Percentiles rank a stretch among this genome's conserved stretches.
phyloP scores from a whole-genome alignment of 64 coral and sea anemone species.

The Anthopleura sola region DNA sequence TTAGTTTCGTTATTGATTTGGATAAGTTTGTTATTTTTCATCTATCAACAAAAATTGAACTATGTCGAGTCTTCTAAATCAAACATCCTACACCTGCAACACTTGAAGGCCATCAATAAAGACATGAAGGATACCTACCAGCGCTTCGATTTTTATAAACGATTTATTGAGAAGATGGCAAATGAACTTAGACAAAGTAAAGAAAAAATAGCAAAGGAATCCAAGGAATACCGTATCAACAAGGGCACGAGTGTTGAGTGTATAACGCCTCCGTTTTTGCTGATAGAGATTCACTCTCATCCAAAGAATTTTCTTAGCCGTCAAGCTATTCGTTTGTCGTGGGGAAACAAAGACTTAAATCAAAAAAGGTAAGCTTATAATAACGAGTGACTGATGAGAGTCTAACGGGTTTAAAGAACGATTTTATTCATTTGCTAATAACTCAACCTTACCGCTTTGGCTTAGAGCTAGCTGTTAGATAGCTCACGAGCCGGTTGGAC shows the following conservation, averaged over 20 bases:
- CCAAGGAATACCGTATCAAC: not conserved
- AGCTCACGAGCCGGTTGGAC: no score
- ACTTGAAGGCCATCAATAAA: not conserved
- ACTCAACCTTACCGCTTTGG: no score
- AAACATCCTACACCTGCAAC: not conserved
- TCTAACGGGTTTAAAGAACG: no score
- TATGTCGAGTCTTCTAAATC: not conserved
- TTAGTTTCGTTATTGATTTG: not conserved
- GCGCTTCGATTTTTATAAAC: not conserved
- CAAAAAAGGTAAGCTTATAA: not conserved
- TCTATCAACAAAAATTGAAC: not conserved
- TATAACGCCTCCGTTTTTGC: not conserved
- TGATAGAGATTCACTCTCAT: not conserved
- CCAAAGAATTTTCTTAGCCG: conserved; percentile 12
- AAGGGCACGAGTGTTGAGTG: not conserved
- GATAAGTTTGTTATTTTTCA: not conserved
- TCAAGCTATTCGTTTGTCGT: conserved; percentile 20
- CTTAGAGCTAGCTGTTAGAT: no score
- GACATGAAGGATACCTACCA: not conserved
- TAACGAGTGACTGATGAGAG: no score
- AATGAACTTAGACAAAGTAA: not conserved
- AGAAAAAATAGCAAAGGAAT: not conserved
- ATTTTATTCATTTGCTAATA: no score
- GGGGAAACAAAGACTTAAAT: conserved; percentile 9
- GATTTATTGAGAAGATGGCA: not conserved